phyloP scores from a whole-genome alignment of 1,140 invertebrate species.

The Drosophila nannoptera region DNA sequence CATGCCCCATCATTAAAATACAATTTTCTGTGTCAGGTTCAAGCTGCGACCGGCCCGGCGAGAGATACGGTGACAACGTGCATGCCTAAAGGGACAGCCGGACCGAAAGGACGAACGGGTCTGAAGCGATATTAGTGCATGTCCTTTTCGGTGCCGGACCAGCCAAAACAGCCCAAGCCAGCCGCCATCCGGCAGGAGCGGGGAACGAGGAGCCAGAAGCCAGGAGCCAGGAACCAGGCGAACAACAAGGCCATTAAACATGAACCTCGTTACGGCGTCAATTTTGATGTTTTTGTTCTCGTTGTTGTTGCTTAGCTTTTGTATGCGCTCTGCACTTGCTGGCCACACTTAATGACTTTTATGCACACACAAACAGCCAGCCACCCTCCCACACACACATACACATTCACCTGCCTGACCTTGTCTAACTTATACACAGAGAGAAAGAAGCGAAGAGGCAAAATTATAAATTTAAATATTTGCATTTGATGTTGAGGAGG shows the following conservation, averaged over 20 bases:
- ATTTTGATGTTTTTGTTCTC: conserved; percentile 38
- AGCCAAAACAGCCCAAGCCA: conserved; percentile 25
- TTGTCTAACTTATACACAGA: conserved; percentile 22
- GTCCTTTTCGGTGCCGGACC: conserved; percentile 55
- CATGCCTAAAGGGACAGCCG: conserved; percentile 49
- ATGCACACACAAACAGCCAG: conserved; percentile 43
- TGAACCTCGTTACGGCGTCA: conserved; percentile 72
- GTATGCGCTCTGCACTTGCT: conserved; percentile 59
- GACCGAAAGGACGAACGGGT: conserved; percentile 21
- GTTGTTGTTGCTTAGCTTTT: conserved; percentile 50
- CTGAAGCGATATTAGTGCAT: conserved; percentile 65
- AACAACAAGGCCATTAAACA: conserved; percentile 73
- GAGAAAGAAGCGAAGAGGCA: neutral
- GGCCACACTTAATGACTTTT: conserved; percentile 73
- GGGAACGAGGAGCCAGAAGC: neutral
- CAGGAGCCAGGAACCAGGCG: conserved; percentile 18
- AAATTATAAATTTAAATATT: too few species aligned
- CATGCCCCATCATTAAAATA: conserved; percentile 74
- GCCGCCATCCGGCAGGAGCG: neutral
- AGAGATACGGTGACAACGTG: conserved; percentile 16
- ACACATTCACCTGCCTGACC: conserved; percentile 23
- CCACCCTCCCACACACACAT: conserved; percentile 28
- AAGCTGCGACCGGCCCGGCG: conserved; percentile 67
- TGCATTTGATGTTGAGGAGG: too few species aligned
- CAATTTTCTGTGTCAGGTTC: conserved; percentile 78